Evolutionary conservation across 2,888 invertebrate species (phyloP).

Genomic region (Lydus trimaculatus): DNA sequence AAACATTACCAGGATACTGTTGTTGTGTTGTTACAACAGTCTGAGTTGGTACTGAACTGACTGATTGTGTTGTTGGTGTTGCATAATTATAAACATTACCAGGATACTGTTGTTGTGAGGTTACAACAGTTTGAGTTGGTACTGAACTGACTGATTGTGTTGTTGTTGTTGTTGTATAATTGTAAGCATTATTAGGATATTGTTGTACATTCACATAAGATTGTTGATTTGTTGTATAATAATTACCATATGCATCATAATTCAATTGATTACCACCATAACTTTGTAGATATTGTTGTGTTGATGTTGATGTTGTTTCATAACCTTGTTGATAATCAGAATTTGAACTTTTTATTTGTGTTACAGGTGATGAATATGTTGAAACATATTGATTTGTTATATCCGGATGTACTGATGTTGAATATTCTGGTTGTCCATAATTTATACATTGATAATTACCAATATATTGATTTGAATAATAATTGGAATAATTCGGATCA

Average conservation of each 20-base stretch:
- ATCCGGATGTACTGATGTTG: conserved; percentile 43
- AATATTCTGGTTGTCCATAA: conserved; percentile 44
- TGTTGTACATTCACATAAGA: neutral
- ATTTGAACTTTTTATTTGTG: conserved; percentile 36
- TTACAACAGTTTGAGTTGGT: neutral
- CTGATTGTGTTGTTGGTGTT: neutral
- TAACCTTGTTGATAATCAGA: conserved; percentile 17
- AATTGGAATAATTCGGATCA: neutral
- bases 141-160: neutral
- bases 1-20: conserved; percentile 22
- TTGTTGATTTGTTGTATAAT: conserved; percentile 13
- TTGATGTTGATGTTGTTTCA: conserved; percentile 1
- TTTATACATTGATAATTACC: conserved; percentile 12
- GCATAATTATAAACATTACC: conserved; percentile 9
- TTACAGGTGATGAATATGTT: conserved; percentile 45
- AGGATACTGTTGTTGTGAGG: neutral
- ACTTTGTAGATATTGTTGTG: conserved; percentile 10
- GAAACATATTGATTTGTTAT: conserved; percentile 32
- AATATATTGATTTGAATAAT: conserved; percentile 8
- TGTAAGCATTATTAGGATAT: neutral
- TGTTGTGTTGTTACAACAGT: conserved; percentile 1
- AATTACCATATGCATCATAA: conserved; percentile 18
- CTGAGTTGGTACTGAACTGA: neutral
- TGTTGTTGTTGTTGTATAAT: conserved; percentile 2
- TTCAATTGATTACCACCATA: conserved; percentile 1